A percentile compares a stretch with the other conserved stretches of the same genome.
Evolutionary conservation across 2,113 vertebrate genomes (phyloP).

Genomic region (Psephotus haematonotus): DNA sequence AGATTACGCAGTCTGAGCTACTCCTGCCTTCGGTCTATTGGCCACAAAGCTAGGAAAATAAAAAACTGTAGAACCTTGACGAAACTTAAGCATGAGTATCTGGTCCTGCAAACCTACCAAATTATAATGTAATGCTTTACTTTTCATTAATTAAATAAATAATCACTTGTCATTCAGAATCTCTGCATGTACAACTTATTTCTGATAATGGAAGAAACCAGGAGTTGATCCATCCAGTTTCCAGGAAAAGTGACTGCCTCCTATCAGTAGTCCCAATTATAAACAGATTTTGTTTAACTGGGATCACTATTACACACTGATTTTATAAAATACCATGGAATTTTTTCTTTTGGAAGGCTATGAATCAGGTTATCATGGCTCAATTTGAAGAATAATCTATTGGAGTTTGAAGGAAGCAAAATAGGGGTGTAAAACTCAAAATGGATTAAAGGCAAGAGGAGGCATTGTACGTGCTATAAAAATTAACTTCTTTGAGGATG

Average conservation of each 20-base stretch:
- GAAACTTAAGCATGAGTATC: background rate
- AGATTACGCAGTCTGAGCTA: background rate
- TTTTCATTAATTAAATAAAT: background rate
- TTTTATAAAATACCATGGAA: background rate
- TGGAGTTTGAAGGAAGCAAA: slow-evolving; percentile 15
- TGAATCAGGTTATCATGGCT: slow-evolving; percentile 48
- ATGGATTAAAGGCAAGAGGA: slow-evolving; percentile 52
- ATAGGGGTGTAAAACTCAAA: slow-evolving; percentile 48
- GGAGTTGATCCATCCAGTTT: background rate
- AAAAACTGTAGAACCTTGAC: background rate
- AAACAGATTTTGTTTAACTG: background rate
- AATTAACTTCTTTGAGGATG: slow-evolving; percentile 19
- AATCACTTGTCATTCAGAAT: background rate
- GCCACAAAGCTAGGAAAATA: background rate
- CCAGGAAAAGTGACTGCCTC: background rate
- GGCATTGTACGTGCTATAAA: background rate
- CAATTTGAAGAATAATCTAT: slow-evolving; percentile 32
- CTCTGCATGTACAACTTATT: background rate
- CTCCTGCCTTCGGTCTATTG: background rate
- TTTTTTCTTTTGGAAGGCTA: slow-evolving; percentile 21
- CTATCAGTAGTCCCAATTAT: background rate
- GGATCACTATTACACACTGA: background rate
- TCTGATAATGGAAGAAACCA: background rate
- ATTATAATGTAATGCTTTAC: background rate
- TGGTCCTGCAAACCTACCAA: background rate